phyloP scores from a whole-genome alignment of 2,888 invertebrate genomes.

The Malacosoma neustria region DNA sequence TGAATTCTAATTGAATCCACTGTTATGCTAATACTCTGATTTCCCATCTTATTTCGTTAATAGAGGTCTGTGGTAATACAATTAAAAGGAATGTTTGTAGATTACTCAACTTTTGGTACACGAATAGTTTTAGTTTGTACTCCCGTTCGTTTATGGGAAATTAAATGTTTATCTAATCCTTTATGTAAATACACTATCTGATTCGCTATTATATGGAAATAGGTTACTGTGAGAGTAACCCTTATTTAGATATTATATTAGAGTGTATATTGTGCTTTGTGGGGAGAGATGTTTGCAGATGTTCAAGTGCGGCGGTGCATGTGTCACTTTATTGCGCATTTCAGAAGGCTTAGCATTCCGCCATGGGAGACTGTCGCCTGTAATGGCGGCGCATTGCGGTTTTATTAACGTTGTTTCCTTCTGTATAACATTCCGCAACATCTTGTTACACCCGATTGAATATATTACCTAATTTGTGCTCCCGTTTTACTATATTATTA shows the following conservation, averaged over 20 bases:
- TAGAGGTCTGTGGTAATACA: slow-evolving; percentile 72
- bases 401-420: slow-evolving; percentile 51
- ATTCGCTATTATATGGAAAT: slow-evolving; percentile 1
- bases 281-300: slow-evolving; percentile 16
- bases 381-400: slow-evolving; percentile 53
- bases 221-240: not conserved
- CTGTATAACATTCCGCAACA: slow-evolving; percentile 45
- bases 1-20: slow-evolving; percentile 72
- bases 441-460: slow-evolving; percentile 27
- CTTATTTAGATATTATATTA: slow-evolving; percentile 1
- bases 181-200: slow-evolving; percentile 29
- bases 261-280: slow-evolving; percentile 12
- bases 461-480: slow-evolving; percentile 22
- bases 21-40: slow-evolving; percentile 75
- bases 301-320: slow-evolving; percentile 35
- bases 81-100: slow-evolving; percentile 69
- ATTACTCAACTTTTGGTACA: slow-evolving; percentile 64
- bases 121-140: slow-evolving; percentile 45
- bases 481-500: too few relatives aligned
- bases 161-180: slow-evolving; percentile 39
- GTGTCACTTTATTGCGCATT: slow-evolving; percentile 48
- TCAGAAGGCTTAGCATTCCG: slow-evolving; percentile 48
- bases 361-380: slow-evolving; percentile 34
- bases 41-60: slow-evolving; percentile 75
- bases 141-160: slow-evolving; percentile 39